A percentile compares a stretch with the other conserved stretches of the same genome.
phyloP scores from a whole-genome alignment of 2,113 vertebrate genomes.

The Platichthys stellatus region DNA sequence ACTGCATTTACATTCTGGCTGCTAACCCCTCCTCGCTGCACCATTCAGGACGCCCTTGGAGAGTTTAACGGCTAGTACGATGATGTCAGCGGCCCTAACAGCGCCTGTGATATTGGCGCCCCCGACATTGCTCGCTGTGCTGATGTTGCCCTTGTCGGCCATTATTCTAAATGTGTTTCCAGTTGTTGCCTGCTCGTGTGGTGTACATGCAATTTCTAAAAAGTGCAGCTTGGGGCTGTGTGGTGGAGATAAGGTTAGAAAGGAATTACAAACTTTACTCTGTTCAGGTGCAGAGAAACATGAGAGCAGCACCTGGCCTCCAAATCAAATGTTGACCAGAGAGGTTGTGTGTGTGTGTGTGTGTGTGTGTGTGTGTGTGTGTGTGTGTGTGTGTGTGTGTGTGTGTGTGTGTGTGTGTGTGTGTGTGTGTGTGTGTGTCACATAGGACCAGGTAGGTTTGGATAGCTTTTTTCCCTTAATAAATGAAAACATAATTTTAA shows the following conservation, averaged over 20 bases:
- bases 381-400: no score
- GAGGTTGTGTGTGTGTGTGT: background rate
- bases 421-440: no score
- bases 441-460: no score
- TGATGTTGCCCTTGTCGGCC: slow-evolving; percentile 17
- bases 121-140: background rate
- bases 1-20: slow-evolving; percentile 16
- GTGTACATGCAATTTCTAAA: slow-evolving; percentile 26
- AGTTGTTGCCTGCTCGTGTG: slow-evolving; percentile 26
- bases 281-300: slow-evolving; percentile 26
- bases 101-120: background rate
- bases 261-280: slow-evolving; percentile 32
- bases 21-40: background rate
- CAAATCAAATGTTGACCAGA: slow-evolving; percentile 34
- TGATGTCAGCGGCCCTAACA: background rate
- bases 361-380: background rate
- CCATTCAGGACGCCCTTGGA: background rate
- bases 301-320: slow-evolving; percentile 15
- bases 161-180: slow-evolving; percentile 43
- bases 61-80: background rate
- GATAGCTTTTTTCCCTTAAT: no score
- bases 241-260: slow-evolving; percentile 48
- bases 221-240: slow-evolving; percentile 44
- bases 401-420: no score
- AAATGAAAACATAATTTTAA: no score